These are phyloP conservation scores for Elachura formosa DNA, from an alignment of 2,113 vertebrate species.

Conservation along the genomic window DNA sequence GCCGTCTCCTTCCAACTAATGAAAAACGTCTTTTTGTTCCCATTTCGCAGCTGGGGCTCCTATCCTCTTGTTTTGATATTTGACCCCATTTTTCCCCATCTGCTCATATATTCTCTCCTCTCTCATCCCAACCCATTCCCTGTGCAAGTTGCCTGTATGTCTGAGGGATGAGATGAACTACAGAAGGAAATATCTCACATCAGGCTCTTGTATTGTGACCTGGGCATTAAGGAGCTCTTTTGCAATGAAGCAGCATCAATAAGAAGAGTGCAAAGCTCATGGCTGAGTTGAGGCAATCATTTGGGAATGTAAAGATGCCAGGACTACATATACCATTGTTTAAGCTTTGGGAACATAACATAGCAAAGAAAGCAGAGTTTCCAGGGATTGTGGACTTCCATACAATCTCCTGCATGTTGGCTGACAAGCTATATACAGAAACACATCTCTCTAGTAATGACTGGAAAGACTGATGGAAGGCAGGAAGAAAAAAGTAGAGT, in stretches of 20 bases:
- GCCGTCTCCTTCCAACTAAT: constrained; percentile 1
- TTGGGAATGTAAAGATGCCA: background rate
- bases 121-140: background rate
- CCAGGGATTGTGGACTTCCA: background rate
- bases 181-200: background rate
- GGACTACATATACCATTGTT: background rate
- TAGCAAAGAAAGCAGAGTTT: background rate
- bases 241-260: background rate
- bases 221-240: background rate
- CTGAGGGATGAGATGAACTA: background rate
- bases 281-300: background rate
- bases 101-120: background rate
- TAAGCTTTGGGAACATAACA: background rate
- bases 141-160: background rate
- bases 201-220: background rate
- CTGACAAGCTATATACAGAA: background rate
- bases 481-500: background rate
- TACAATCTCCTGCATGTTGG: background rate
- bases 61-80: background rate
- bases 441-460: background rate
- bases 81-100: background rate
- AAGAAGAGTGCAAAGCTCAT: background rate
- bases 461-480: background rate
- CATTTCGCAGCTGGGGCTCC: background rate
- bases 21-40: background rate